phyloP scores from a whole-genome alignment of 2,113 vertebrate species.

The Conger conger region DNA sequence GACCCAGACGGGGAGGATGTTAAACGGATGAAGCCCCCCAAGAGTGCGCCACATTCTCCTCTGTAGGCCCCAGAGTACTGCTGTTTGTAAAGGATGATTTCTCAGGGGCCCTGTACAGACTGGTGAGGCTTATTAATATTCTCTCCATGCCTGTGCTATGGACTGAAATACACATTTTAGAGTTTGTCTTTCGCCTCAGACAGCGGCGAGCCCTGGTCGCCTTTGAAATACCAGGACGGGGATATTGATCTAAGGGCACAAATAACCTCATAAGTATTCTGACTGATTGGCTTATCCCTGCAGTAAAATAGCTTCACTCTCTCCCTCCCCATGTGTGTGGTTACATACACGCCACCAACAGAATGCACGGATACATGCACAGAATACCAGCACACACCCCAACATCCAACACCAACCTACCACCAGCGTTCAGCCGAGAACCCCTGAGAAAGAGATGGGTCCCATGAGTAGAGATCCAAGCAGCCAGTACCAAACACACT shows the following conservation, averaged over 20 bases:
- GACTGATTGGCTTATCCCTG: background rate
- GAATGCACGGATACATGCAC: background rate
- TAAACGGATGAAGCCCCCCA: background rate
- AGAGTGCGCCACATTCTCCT: background rate
- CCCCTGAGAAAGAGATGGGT: conserved; percentile 17
- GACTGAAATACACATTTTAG: conserved; percentile 4
- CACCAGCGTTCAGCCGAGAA: background rate
- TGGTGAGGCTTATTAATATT: background rate
- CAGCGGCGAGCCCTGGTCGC: background rate
- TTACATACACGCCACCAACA: background rate
- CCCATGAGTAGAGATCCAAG: background rate
- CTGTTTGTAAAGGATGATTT: background rate
- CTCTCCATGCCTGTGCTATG: background rate
- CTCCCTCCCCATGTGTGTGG: background rate
- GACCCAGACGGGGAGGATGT: background rate
- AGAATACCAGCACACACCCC: background rate
- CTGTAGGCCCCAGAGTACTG: background rate
- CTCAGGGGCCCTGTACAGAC: background rate
- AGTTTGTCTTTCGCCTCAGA: background rate
- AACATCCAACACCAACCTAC: background rate
- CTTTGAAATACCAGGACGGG: background rate
- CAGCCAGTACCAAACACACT: background rate
- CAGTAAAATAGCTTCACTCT: background rate
- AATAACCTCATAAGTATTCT: background rate
- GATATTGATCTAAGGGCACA: background rate